Evolutionary conservation across 1,140 invertebrate genomes (phyloP), one percentile per base, ranked within the genome.

Genomic region (Drosophila ambigua): DNA sequence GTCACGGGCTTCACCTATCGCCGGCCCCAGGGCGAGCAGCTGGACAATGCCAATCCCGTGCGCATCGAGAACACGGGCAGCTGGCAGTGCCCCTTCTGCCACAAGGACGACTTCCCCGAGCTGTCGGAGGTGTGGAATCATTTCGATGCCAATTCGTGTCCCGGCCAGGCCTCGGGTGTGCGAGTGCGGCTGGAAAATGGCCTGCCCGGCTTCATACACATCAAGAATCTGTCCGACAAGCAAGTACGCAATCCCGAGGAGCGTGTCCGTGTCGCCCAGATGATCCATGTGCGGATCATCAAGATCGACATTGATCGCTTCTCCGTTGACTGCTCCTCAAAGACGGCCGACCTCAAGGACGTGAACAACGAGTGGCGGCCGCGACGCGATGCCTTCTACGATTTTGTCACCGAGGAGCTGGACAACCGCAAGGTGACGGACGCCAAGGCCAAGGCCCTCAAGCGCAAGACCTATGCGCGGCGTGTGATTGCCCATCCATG

Each of bases 61-160:
- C 94, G 97, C 72, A 97, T 98, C 82, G 97, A 98, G 62, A 62
- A 65, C 3, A 79, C 63, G 20, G 97, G 98, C 4, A 93, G 98
- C 5, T 99, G 98, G 98, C 97, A 98, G 90, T 99, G 99, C 93
- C 98, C 98, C 0, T 99, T 99, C 91, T 99, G 99, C 93, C 93
- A 97, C 67, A 98, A 98, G 87, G 98, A 98, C 92, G 96, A 98
- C 90, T 99, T 99, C 82, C 96, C 97, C 0, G 98, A 99, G 90
- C 93, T 99, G 1, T 97, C 97, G 41, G 98, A 99, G 92, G 97
- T 99, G 4, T 99, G 98, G 98, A 98, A 98, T 93, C 98, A 99
- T 93, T 99, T 99, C 93, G 98, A 99, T 92, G 96, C 97, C 44
- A 97, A 96, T 35, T 95, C 96, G 20, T 99, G 99, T 93, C 98